Conservation (phyloP, 2,888 invertebrate genomes). For the Mesorhabditis belari region DNA sequence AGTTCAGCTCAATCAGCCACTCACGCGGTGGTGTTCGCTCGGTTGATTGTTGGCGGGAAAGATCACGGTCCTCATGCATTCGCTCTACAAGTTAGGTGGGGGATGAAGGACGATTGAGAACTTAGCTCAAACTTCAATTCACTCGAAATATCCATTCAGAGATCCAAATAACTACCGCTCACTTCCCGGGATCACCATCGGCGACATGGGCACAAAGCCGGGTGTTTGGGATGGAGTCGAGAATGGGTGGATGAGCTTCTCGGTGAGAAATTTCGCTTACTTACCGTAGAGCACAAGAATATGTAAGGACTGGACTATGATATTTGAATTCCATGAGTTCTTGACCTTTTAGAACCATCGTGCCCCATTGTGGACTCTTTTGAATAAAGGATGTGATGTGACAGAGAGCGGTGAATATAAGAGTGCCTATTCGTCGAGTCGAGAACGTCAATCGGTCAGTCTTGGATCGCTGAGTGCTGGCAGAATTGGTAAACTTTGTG, state of each 20-base stretch:
- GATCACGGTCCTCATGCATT: conserved; percentile 78
- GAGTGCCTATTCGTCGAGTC: conserved; percentile 70
- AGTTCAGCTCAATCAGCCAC: conserved; percentile 63
- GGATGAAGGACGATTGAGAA: too few species aligned
- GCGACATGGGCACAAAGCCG: conserved; percentile 85
- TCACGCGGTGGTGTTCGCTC: conserved; percentile 79
- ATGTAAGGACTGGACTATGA: conserved; percentile 51
- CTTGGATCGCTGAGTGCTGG: conserved; percentile 30
- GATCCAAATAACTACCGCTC: conserved; percentile 16
- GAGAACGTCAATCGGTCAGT: conserved; percentile 32
- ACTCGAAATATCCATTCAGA: conserved; percentile 1
- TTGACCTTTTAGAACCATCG: conserved; percentile 81
- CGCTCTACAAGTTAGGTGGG: conserved; percentile 68
- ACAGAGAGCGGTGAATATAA: conserved; percentile 78
- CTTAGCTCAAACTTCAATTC: conserved; percentile 54
- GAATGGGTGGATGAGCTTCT: conserved; percentile 65
- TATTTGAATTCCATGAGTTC: conserved; percentile 55
- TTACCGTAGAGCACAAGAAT: neutral
- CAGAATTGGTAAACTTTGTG: conserved; percentile 60
- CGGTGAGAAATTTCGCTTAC: too few species aligned
- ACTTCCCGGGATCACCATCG: conserved; percentile 72
- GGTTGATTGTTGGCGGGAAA: conserved; percentile 61
- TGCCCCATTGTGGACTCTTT: conserved; percentile 74
- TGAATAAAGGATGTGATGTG: conserved; percentile 83
- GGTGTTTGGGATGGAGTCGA: conserved; percentile 79